Base-by-base conservation (phyloP, 1,140 invertebrate species). In the Drosophila mauritiana region DNA sequence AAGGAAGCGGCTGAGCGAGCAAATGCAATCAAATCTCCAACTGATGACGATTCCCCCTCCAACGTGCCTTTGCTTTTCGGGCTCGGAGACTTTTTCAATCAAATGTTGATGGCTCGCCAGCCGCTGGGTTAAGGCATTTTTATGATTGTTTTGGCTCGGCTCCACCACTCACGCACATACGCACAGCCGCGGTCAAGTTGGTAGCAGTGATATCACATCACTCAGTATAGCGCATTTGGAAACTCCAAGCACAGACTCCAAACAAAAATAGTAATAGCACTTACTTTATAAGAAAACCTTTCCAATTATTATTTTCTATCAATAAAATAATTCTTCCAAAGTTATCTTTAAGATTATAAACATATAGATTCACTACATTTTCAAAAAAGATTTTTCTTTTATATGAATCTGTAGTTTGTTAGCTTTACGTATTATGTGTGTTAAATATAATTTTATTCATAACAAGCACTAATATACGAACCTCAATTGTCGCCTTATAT, bases 11-110 rank as follows among this genome's bases (percentile, higher is more conserved):
- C 57, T 42, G 46, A 4, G 37, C 37, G 31, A 59, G 73, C 27
- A 84, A 84, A 79, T 86, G 84, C 84, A 88, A 88, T 88, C 83
- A 86, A 86, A 88, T 56, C 80, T 70, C 61, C 79, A 85, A 70
- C 64, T 79, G 80, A 83, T 82, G 80, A 78, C 63, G 67, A 70
- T 70, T 79, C 52, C 22, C 59, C 52, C 22, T 46, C 13, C 13
- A 12, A n/a, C 31, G 17, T 40, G 37, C 37, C 20, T 59, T 65
- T 39, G 42, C 25, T 48, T 43, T 48, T 36, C 13, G 34, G 34
- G 48, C n/a, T 22, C 64, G 46, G 52, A 65, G 78, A 82, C 62
- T 88, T 79, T 76, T 86, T 86, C 83, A 86, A 86, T 86, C 83
- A 86, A 86, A 79, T 67, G 67, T 86, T 88, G 79, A 86, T 86